Evolutionary conservation across 2,113 vertebrate genomes (phyloP).

Genomic region (Guaruba guarouba): DNA sequence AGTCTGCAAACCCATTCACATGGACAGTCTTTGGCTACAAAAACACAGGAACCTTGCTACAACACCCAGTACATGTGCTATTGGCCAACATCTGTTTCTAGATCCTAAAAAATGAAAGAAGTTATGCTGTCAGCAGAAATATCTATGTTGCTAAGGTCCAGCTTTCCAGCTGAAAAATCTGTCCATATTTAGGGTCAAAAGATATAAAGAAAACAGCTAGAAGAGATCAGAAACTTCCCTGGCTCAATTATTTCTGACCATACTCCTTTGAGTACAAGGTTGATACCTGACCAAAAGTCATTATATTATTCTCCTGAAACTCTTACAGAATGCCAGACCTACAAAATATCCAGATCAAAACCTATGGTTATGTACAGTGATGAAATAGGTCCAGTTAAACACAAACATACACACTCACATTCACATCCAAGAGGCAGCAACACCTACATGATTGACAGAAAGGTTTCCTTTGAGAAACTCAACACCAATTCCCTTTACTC

Average conservation of each 20-base stretch:
- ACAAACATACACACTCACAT: not conserved
- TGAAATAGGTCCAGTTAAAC: not conserved
- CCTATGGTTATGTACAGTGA: not conserved
- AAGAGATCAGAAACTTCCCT: not conserved
- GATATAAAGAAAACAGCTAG: not conserved
- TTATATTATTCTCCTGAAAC: not conserved
- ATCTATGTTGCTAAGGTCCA: not conserved
- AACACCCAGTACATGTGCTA: not conserved
- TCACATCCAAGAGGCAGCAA: not conserved
- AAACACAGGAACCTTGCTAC: not conserved
- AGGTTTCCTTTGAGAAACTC: not conserved
- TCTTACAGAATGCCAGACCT: not conserved
- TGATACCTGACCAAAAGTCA: not conserved
- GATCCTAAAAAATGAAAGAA: not conserved
- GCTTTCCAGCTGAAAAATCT: not conserved
- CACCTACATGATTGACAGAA: not conserved
- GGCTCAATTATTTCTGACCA: not conserved
- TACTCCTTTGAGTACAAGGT: not conserved
- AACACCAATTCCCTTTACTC: not conserved
- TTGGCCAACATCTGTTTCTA: not conserved
- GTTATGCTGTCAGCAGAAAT: not conserved
- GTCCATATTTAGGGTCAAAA: not conserved
- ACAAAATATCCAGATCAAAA: not conserved
- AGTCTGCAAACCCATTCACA: not conserved
- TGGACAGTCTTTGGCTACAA: fast-evolving